A percentile compares a stretch with the other conserved stretches of the same genome.
Evolutionary conservation across 64 coral and sea anemone genomes (phyloP).

Genomic region (Montipora cactus): DNA sequence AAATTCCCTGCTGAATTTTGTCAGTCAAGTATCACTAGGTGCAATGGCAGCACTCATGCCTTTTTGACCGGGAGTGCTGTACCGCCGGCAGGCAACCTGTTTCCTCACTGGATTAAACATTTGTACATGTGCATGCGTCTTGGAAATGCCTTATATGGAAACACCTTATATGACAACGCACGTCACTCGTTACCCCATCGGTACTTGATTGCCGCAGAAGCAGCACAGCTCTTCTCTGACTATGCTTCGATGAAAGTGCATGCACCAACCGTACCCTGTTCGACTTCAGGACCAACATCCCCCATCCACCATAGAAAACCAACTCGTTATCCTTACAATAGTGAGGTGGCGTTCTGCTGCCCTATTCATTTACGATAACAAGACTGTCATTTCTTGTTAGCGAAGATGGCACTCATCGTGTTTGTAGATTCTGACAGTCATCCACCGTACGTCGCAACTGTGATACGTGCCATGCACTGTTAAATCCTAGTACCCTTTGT

Average conservation of each 20-base stretch:
- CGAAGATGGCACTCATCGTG: background rate
- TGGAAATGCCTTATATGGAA: background rate
- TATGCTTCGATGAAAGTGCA: background rate
- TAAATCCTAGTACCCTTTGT: background rate
- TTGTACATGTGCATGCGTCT: conserved; percentile 14
- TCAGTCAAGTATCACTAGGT: background rate
- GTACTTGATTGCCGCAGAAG: background rate
- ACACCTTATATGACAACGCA: background rate
- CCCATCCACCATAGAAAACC: background rate
- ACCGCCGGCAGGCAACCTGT: background rate
- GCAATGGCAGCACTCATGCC: background rate
- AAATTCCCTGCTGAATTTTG: background rate
- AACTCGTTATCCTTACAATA: too few species aligned
- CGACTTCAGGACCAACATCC: background rate
- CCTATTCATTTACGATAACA: background rate
- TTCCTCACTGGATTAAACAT: background rate
- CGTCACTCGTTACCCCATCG: background rate
- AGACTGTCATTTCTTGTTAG: background rate
- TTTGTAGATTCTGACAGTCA: background rate
- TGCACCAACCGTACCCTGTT: background rate
- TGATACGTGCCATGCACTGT: background rate
- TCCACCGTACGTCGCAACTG: background rate
- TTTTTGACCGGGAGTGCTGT: background rate
- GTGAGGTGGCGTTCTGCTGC: background rate
- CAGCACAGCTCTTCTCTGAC: background rate